Base-by-base conservation (phyloP, 2,113 vertebrate species). In the Hemiprocne comata region DNA sequence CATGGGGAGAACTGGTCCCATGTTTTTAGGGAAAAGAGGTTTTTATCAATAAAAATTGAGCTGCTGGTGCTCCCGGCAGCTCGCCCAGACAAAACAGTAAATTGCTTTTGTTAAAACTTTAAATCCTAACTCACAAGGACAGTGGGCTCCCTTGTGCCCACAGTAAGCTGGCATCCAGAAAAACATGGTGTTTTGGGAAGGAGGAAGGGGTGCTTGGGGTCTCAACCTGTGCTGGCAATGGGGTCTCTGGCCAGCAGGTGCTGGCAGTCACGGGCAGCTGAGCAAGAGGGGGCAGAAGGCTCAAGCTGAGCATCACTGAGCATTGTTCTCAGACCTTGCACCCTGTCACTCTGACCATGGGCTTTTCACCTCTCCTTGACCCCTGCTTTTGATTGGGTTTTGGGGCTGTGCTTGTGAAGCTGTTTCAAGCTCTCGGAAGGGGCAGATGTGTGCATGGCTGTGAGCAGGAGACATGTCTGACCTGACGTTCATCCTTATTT, bases 181-280 rank as follows among this genome's bases (percentile, higher is more conserved):
- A 54, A 64, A 48, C 15, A 17, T 0, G 1, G 33, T 1, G 0
- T 40, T 85, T 17, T 38, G 16, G 64, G 69, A 31, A 65, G 31
- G 9, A 2, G 24, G 11, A 51, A 70, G 40, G 14, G 34, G 3
- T 14, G 8, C 34, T 75, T 33, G 23, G 36, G 5, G 28, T 64
- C 13, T 69, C 65, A 53, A 16, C 31, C 21, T 17, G 3, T 3
- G 4, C 15, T 3, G 4, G 33, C 25, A 0, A 0, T 15, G 36
- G 44, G 42, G 11, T 76, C 31, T 81, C 26, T 57, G 62, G 57
- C 57, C 28, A 55, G 17, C n/a, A 64, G 80, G 50, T 29, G 50
- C 17, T 53, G 34, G 44, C 14, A 42, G 14, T 33, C 2, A 0
- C 10, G 60, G 65, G 33, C 70, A 74, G 33, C 38, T 54, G 80